A percentile compares a stretch with the other conserved stretches of the same genome.
phyloP scores from a whole-genome alignment of 1,140 invertebrate genomes.

The Drosophila mojavensis region DNA sequence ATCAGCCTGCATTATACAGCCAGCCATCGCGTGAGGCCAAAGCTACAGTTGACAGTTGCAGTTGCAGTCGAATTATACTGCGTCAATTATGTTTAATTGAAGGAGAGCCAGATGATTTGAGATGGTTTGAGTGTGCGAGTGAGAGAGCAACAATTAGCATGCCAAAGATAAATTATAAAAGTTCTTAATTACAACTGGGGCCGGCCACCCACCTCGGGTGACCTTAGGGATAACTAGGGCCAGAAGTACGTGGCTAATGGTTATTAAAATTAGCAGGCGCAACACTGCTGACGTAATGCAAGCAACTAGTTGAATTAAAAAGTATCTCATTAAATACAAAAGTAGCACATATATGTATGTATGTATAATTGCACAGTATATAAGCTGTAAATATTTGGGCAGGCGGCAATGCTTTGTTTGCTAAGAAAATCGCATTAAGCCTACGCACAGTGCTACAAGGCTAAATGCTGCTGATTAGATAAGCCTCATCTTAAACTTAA shows the following conservation, averaged over 20 bases:
- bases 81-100: constrained; percentile 65
- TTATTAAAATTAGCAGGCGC: constrained; percentile 60
- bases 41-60: constrained; percentile 21
- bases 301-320: constrained; percentile 23
- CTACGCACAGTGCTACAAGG: constrained; percentile 2
- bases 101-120: constrained; percentile 11
- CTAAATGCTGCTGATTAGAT: constrained; percentile 17
- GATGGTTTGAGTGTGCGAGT: not conserved
- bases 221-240: constrained; percentile 55
- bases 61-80: constrained; percentile 52
- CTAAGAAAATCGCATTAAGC: constrained; percentile 4
- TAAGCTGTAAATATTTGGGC: constrained; percentile 15
- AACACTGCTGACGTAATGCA: constrained; percentile 63
- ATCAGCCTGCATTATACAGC: not conserved
- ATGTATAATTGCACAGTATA: not conserved
- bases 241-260: constrained; percentile 35
- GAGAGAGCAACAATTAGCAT: constrained; percentile 47
- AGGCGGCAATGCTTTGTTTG: not conserved
- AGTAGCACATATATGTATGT: not conserved
- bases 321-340: constrained; percentile 4
- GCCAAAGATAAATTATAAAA: constrained; percentile 54
- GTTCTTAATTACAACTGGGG: constrained; percentile 62
- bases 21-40: not conserved
- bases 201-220: constrained; percentile 31
- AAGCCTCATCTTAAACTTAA: not conserved